Evolutionary conservation across 2,113 vertebrate species (phyloP).

Genomic region (Triplophysa siluroides): DNA sequence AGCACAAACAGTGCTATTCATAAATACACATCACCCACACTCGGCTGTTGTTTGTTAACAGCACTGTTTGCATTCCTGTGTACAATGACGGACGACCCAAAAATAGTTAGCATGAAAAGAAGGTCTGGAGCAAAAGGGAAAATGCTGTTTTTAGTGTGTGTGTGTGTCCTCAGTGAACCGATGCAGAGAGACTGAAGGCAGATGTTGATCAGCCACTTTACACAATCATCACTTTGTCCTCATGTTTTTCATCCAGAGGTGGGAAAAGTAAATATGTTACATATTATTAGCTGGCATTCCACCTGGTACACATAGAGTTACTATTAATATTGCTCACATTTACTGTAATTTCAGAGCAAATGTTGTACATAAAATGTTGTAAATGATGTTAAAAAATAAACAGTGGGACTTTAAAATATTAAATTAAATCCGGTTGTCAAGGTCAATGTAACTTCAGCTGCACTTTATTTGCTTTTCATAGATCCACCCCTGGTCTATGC

Average conservation of each 20-base stretch:
- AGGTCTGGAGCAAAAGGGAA: conserved; percentile 28
- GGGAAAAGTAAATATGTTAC: not conserved
- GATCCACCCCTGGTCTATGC: conserved; percentile 24
- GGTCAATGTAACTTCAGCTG: not conserved
- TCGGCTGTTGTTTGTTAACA: conserved; percentile 44
- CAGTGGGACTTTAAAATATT: not conserved
- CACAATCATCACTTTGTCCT: conserved; percentile 3
- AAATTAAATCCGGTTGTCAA: too few species aligned
- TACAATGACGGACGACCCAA: conserved; percentile 38
- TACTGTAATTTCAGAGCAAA: not conserved
- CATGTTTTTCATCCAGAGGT: not conserved
- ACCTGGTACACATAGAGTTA: not conserved
- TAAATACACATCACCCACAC: conserved; percentile 21
- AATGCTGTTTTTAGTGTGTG: conserved; percentile 40
- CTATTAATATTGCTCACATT: not conserved
- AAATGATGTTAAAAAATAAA: not conserved
- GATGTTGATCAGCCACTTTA: conserved; percentile 29
- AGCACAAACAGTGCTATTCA: conserved; percentile 30
- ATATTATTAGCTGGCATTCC: not conserved
- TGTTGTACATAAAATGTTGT: not conserved
- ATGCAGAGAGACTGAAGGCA: conserved; percentile 11
- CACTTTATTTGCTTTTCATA: not conserved
- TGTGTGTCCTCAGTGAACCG: conserved; percentile 33
- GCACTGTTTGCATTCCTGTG: conserved; percentile 52
- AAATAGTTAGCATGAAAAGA: conserved; percentile 41